Conservation (phyloP, 1,140 invertebrate species). For the Aphaenogaster ashmeadi region DNA sequence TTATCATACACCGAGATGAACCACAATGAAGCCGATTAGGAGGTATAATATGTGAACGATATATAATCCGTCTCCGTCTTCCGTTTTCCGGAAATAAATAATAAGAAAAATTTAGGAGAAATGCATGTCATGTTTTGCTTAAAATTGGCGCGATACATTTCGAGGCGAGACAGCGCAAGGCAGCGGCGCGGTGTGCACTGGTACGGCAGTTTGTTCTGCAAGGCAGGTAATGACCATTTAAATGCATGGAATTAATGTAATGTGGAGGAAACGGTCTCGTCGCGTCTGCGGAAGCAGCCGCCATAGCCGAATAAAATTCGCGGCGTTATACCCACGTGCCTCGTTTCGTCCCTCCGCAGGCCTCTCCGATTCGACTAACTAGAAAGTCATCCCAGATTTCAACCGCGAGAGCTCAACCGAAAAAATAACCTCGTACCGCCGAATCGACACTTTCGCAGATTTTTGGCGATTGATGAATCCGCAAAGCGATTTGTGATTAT, state of each 20-base stretch:
- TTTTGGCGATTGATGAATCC: constrained; percentile 47
- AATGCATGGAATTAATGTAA: constrained; percentile 80
- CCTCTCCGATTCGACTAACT: constrained; percentile 73
- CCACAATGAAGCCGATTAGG: constrained; percentile 49
- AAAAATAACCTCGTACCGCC: constrained; percentile 60
- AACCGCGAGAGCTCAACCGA: constrained; percentile 69
- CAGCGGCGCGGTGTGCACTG: background rate
- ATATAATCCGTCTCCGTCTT: background rate
- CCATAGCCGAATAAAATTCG: constrained; percentile 71
- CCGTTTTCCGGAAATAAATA: background rate
- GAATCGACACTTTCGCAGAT: constrained; percentile 63
- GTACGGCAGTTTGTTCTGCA: constrained; percentile 58
- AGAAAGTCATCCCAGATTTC: constrained; percentile 64
- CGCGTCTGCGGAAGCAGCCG: constrained; percentile 32
- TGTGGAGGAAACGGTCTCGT: constrained; percentile 54
- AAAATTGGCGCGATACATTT: constrained; percentile 21
- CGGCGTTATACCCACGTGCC: constrained; percentile 62
- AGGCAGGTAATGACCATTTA: constrained; percentile 79
- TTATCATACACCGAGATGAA: constrained; percentile 43
- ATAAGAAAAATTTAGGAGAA: constrained; percentile 18
- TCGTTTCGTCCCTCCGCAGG: constrained; percentile 66
- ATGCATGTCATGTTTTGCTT: background rate
- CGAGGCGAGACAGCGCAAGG: background rate
- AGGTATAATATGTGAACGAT: constrained; percentile 19
- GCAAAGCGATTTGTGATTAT: constrained; percentile 41